A percentile compares a stretch with the other conserved stretches of the same genome.
These are phyloP conservation scores for Parazoanthus atlanticus DNA, from an alignment of 92 coral and sea anemone genomes.

Conservation along the genomic window DNA sequence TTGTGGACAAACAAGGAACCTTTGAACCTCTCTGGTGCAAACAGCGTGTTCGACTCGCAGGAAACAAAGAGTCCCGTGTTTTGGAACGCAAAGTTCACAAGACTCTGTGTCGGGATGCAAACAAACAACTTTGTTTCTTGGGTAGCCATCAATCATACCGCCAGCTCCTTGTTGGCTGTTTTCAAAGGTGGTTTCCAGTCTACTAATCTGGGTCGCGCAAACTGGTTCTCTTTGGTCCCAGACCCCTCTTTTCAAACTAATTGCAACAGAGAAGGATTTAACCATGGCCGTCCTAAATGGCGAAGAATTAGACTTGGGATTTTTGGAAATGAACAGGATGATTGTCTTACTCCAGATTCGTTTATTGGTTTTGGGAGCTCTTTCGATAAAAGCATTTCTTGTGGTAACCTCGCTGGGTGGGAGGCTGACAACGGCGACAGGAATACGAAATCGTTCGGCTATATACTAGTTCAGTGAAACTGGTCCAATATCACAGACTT, in stretches of 20 bases:
- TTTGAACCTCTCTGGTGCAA: conserved; percentile 31
- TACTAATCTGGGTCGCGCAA: conserved; percentile 29
- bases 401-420: conserved; percentile 26
- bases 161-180: conserved; percentile 17
- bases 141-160: conserved; percentile 24
- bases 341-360: conserved; percentile 15
- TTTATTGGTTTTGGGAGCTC: conserved; percentile 23
- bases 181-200: conserved; percentile 27
- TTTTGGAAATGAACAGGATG: conserved; percentile 13
- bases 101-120: conserved; percentile 42
- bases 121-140: conserved; percentile 20
- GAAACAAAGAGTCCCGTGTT: conserved; percentile 44
- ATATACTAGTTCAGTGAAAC: conserved; percentile 16
- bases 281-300: not conserved
- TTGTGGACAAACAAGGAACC: conserved; percentile 37
- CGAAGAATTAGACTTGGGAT: conserved; percentile 16
- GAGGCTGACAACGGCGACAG: not conserved
- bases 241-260: conserved; percentile 19
- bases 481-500: not conserved
- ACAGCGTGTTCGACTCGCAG: not conserved
- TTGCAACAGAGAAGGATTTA: conserved; percentile 33
- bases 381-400: not conserved
- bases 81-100: conserved; percentile 41
- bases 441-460: conserved; percentile 28
- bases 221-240: conserved; percentile 36